Base-by-base conservation (phyloP, 2,113 vertebrate species). In the Dasypus novemcinctus region DNA sequence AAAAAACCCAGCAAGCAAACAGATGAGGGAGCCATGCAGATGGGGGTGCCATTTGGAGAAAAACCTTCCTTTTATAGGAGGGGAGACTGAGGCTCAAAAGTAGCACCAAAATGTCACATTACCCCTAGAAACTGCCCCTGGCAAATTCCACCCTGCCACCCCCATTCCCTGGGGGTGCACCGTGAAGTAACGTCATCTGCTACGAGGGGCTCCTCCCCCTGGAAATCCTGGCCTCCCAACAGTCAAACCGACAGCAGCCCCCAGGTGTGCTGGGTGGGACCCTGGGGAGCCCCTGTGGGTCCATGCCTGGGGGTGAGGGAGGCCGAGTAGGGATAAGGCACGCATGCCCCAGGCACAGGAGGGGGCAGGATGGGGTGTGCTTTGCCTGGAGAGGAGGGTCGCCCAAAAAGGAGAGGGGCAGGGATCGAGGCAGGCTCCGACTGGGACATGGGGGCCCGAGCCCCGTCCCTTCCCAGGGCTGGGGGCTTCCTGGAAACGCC, bases 251-350 rank as follows among this genome's bases (percentile, higher is more conserved):
- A 61, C 57, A 75, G 4, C n/a, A n/a, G 57, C 63, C 23, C 59
- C 71, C 33, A 41, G 69, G 0, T 0, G n/a, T 5, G 13, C 0
- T 1, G 61, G 38, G 68, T 31, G 21, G 27, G n/a, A 1, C 7
- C n/a, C n/a, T n/a, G n/a, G n/a, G n/a, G n/a, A n/a, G n/a, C n/a
- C n/a, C n/a, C n/a, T n/a, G n/a, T n/a, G n/a, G n/a, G n/a, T n/a
- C n/a, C n/a, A n/a, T n/a, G n/a, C n/a, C n/a, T n/a, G n/a, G n/a
- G n/a, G n/a, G n/a, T n/a, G 31, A n/a, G 74, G 71, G 13, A 25
- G 23, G 38, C 71, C 36, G 43, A 23, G 27, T 3, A 41, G 57
- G 38, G 46, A 57, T 49, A 7, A 54, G 90, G 33, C 17, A 43
- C 11, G 0, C 69, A 52, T 27, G 49, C 9, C 11, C 41, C 36